Percentiles rank a stretch among this genome's conserved stretches.
Conservation (phyloP, 1,140 invertebrate genomes). For the Drosophila nasuta region DNA sequence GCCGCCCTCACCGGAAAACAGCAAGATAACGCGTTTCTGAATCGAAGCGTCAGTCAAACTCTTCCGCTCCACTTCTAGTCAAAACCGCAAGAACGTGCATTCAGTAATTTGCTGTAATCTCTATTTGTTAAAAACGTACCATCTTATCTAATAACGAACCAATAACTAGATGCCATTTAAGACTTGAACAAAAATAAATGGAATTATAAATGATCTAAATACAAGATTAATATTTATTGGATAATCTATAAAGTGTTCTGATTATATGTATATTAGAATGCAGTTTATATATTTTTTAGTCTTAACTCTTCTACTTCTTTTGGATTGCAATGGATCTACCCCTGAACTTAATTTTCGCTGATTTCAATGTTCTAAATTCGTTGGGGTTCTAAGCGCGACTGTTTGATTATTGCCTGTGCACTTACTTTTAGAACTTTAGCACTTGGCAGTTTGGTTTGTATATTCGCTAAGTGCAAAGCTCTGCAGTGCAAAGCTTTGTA, state of each 20-base stretch:
- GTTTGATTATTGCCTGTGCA: background rate
- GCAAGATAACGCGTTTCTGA: constrained; percentile 81
- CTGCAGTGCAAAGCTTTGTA: constrained; percentile 19
- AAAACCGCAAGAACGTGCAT: constrained; percentile 55
- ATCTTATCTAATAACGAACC: constrained; percentile 44
- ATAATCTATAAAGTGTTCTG: too few species aligned
- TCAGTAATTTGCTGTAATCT: constrained; percentile 25
- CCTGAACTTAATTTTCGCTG: too few species aligned
- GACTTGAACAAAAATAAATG: constrained; percentile 31
- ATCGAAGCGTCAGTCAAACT: background rate
- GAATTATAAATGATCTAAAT: constrained; percentile 11
- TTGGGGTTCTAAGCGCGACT: too few species aligned
- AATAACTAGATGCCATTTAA: constrained; percentile 35
- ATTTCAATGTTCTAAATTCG: too few species aligned
- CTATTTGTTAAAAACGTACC: constrained; percentile 37
- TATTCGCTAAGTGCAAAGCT: constrained; percentile 48
- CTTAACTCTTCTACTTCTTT: too few species aligned
- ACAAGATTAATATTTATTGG: too few species aligned
- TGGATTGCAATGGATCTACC: too few species aligned
- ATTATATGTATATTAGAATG: too few species aligned
- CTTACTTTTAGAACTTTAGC: constrained; percentile 8
- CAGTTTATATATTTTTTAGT: too few species aligned
- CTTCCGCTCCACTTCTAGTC: constrained; percentile 61
- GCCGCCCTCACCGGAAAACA: constrained; percentile 74
- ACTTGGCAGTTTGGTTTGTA: constrained; percentile 46